Evolutionary conservation across 2,888 invertebrate species (phyloP), one percentile per base, ranked within the genome.

Genomic region (Bibio marci): DNA sequence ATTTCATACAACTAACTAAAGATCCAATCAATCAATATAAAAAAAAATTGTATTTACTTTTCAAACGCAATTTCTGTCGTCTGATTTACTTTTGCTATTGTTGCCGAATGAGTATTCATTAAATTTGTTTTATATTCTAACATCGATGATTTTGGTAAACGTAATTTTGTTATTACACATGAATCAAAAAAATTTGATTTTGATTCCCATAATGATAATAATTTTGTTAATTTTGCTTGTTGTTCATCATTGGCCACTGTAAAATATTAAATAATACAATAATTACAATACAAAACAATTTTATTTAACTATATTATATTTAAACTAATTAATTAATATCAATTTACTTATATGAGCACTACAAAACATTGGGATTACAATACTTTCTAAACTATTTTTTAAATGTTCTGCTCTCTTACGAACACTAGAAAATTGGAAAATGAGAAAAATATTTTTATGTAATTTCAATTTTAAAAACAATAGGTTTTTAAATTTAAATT

Each of bases 291-390:
- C n/a, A n/a, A n/a, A n/a, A n/a, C n/a, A n/a, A n/a, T n/a, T n/a
- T n/a, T n/a, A n/a, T n/a, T n/a, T n/a, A n/a, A n/a, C n/a, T n/a
- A n/a, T n/a, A n/a, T n/a, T n/a, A n/a, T n/a, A n/a, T n/a, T n/a
- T n/a, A n/a, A n/a, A n/a, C n/a, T n/a, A n/a, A n/a, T n/a, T n/a
- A n/a, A n/a, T n/a, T n/a, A n/a, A n/a, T n/a, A n/a, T n/a, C 64
- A 63, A 63, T 67, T 68, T 70, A 63, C 78, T 78, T 57, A 82
- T 72, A 60, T 80, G 79, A 49, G 94, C 81, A 63, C 86, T 87
- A 67, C 94, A 94, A 71, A 94, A 98, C 81, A 97, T 90, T 52
- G 95, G 92, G 54, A 95, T 87, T 52, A 97, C 92, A 54, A 94
- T 90, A 58, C 78, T 79, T 69, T 92, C 91, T 65, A 98, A 71